Percentiles rank a stretch among this genome's conserved stretches.
These are phyloP conservation scores for Nemotelus pantherinus DNA, from an alignment of 2,888 invertebrate genomes.

Conservation along the genomic window DNA sequence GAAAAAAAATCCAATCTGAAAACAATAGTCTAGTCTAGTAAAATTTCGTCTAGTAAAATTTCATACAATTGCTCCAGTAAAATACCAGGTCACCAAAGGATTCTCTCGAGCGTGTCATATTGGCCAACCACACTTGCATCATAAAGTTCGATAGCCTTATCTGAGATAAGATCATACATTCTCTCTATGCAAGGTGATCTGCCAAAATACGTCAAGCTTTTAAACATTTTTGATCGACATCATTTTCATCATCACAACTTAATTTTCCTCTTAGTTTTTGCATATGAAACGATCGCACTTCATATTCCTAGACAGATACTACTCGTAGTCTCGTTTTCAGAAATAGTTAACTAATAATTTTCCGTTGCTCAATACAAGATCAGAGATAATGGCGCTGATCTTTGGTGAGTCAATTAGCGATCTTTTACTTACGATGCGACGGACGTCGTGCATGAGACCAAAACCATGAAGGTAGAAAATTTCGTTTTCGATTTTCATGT, in stretches of 20 bases:
- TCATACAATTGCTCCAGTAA: too few species aligned
- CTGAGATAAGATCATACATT: slow-evolving; percentile 13
- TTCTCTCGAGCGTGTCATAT: too few species aligned
- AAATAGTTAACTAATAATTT: slow-evolving; percentile 29
- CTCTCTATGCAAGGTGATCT: slow-evolving; percentile 15
- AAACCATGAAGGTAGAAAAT: background rate
- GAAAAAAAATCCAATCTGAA: too few species aligned
- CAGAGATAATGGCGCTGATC: background rate
- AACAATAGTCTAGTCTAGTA: too few species aligned
- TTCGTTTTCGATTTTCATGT: too few species aligned
- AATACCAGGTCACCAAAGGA: too few species aligned
- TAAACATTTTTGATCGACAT: too few species aligned
- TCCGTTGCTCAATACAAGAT: slow-evolving; percentile 23
- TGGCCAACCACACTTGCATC: too few species aligned
- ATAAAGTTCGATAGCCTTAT: too few species aligned
- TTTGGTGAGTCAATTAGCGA: background rate
- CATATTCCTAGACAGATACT: slow-evolving; percentile 3
- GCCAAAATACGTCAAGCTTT: background rate
- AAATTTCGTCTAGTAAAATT: too few species aligned
- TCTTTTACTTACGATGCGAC: background rate
- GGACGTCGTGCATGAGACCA: background rate
- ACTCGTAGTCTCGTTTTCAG: slow-evolving; percentile 9
- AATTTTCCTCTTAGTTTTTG: slow-evolving; percentile 16
- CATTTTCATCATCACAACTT: background rate
- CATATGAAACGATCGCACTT: background rate